phyloP scores from a whole-genome alignment of 2,797 vertebrate genomes.

The Diplodus puntazzo region DNA sequence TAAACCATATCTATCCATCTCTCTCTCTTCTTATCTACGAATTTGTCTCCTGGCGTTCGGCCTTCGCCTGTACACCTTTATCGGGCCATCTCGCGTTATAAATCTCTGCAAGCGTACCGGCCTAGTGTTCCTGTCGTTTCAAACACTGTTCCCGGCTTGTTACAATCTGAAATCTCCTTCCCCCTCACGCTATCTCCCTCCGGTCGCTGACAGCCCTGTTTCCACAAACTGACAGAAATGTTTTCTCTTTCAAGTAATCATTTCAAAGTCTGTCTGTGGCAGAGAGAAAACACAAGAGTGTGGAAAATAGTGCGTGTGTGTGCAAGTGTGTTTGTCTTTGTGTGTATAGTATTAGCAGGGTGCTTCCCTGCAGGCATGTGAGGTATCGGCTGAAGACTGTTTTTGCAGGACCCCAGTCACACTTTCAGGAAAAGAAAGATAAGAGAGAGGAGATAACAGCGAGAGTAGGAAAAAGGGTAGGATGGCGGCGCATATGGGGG shows the following conservation, averaged over 20 bases:
- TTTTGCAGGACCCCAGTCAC: constrained; percentile 57
- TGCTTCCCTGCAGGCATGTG: constrained; percentile 64
- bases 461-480: constrained; percentile 22
- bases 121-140: constrained; percentile 55
- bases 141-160: constrained; percentile 54
- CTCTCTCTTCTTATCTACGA: constrained; percentile 43
- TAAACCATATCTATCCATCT: constrained; percentile 57
- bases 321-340: constrained; percentile 17
- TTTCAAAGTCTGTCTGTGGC: constrained; percentile 65
- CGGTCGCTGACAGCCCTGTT: constrained; percentile 53
- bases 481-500: neutral
- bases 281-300: constrained; percentile 27
- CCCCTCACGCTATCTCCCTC: constrained; percentile 30
- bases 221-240: constrained; percentile 58
- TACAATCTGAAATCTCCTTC: constrained; percentile 60
- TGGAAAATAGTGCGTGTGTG: constrained; percentile 8
- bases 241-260: constrained; percentile 65
- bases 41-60: constrained; percentile 47
- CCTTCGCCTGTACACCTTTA: constrained; percentile 43
- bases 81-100: constrained; percentile 62
- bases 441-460: constrained; percentile 33
- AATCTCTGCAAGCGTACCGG: constrained; percentile 56
- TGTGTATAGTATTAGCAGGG: constrained; percentile 42
- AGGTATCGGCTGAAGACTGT: constrained; percentile 53
- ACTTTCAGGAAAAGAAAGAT: constrained; percentile 51